Percentiles rank a stretch among this genome's conserved stretches.
These are phyloP conservation scores for Pangasianodon hypophthalmus DNA, from an alignment of 2,113 vertebrate genomes.

Conservation along the genomic window DNA sequence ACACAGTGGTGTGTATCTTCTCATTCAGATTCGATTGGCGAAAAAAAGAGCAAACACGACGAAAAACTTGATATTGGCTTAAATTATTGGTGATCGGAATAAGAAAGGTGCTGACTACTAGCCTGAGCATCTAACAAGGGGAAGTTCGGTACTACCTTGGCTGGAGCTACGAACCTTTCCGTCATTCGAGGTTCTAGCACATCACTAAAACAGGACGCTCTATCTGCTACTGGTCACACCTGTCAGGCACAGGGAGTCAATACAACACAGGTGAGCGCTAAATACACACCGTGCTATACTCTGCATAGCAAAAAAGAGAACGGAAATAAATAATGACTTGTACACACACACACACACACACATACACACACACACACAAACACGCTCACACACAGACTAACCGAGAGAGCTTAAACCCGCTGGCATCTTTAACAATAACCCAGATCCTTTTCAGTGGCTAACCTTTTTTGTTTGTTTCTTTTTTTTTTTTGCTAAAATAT, in stretches of 20 bases:
- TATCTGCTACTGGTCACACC: conserved; percentile 56
- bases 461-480: conserved; percentile 56
- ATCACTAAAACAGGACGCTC: conserved; percentile 36
- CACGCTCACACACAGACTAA: conserved; percentile 8
- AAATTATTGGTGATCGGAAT: neutral
- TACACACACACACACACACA: conserved; percentile 54
- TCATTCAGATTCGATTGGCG: neutral
- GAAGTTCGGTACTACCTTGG: conserved; percentile 29
- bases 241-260: conserved; percentile 53
- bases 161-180: conserved; percentile 1
- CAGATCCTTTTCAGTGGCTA: conserved; percentile 64
- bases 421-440: conserved; percentile 67
- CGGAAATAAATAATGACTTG: conserved; percentile 57
- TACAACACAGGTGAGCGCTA: conserved; percentile 62
- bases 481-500: conserved; percentile 68
- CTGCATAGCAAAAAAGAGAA: conserved; percentile 68
- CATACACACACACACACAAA: neutral
- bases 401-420: conserved; percentile 54
- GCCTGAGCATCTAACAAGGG: conserved; percentile 32
- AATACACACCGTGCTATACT: conserved; percentile 67
- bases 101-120: conserved; percentile 3
- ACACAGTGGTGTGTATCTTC: neutral
- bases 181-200: neutral
- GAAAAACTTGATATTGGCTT: neutral
- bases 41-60: neutral